phyloP scores from a whole-genome alignment of 1,140 invertebrate species.

The Conus ventricosus region DNA sequence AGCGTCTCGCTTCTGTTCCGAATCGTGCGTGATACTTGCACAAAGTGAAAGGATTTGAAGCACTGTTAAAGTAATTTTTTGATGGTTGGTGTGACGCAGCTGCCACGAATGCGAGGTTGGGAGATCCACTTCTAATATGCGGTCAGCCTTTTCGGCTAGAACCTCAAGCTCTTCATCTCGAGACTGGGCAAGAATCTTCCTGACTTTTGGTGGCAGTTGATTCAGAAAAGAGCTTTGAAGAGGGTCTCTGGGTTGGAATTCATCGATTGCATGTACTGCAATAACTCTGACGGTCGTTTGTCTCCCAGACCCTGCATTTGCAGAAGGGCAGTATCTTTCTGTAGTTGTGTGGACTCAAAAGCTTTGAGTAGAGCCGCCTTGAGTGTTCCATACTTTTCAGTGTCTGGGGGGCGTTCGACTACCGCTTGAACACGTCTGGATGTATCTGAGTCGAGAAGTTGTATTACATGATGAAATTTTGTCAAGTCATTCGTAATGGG shows the following conservation, averaged over 20 bases:
- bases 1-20: neutral
- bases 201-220: neutral
- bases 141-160: neutral
- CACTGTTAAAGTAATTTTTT: neutral
- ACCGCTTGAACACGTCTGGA: too few relatives aligned
- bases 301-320: neutral
- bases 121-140: conserved; percentile 1
- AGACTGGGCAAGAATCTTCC: neutral
- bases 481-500: too few relatives aligned
- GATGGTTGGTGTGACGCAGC: neutral
- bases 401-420: too few relatives aligned
- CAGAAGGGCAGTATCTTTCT: neutral
- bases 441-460: too few relatives aligned
- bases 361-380: too few relatives aligned
- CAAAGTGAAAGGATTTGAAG: neutral
- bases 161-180: neutral
- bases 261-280: conserved; percentile 7
- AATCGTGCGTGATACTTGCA: neutral
- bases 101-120: neutral
- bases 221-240: neutral
- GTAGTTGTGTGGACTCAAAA: neutral
- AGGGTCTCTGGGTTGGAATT: neutral
- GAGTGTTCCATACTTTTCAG: too few relatives aligned
- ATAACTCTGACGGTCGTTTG: neutral
- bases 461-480: too few relatives aligned